Evolutionary conservation across 2,888 invertebrate species (phyloP).

Genomic region (Megastigmus dorsalis): DNA sequence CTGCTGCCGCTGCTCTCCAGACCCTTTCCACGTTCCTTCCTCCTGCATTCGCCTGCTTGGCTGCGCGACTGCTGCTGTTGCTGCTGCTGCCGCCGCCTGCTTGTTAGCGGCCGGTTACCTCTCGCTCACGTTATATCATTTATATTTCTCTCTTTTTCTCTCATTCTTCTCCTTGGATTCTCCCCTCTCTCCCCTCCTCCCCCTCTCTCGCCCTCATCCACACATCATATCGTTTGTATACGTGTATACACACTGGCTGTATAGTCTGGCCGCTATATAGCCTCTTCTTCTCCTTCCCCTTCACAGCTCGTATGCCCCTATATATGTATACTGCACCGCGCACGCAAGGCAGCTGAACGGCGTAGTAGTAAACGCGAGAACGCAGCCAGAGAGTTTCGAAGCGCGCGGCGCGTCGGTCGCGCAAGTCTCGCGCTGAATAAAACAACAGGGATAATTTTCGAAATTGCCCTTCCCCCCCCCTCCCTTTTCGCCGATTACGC

Average conservation of each 20-base stretch:
- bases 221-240: conserved; percentile 21
- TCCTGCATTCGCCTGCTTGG: conserved; percentile 8
- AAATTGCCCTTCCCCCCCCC: background rate
- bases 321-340: too few relatives aligned
- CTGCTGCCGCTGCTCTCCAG: conserved; percentile 49
- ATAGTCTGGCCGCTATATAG: background rate
- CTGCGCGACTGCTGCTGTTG: background rate
- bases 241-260: background rate
- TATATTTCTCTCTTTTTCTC: conserved; percentile 20
- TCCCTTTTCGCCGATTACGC: background rate
- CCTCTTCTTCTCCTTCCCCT: background rate
- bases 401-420: background rate
- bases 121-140: conserved; percentile 33
- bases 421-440: background rate
- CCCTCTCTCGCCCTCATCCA: background rate
- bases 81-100: too few relatives aligned
- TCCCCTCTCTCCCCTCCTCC: background rate
- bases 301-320: background rate
- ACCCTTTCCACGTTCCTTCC: conserved; percentile 20
- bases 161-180: background rate
- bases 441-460: background rate
- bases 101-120: conserved; percentile 63
- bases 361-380: too few relatives aligned
- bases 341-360: too few relatives aligned
- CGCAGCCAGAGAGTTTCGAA: too few relatives aligned